Base-by-base conservation (phyloP, 1,140 invertebrate genomes). In the Pygmarrhopalites habei region DNA sequence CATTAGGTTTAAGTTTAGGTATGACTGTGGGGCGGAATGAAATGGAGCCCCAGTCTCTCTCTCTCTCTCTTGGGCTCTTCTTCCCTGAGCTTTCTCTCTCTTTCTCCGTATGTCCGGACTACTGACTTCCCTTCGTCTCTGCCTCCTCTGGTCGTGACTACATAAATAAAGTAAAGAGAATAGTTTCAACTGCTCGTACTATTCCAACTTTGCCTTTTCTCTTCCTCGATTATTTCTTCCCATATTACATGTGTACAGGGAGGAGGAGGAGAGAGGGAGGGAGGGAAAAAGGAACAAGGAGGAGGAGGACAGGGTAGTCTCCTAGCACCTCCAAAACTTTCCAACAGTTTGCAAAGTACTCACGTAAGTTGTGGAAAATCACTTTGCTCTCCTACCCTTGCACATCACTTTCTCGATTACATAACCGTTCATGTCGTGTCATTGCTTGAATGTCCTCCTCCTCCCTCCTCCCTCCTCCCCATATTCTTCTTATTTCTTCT, bases 281-380 rank as follows among this genome's bases (percentile, higher is more conserved):
- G n/a, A n/a, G n/a, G n/a, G n/a, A n/a, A n/a, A n/a, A n/a, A n/a
- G n/a, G n/a, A n/a, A n/a, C n/a, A n/a, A n/a, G n/a, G n/a, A n/a
- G n/a, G n/a, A n/a, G n/a, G n/a, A n/a, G n/a, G n/a, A n/a, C n/a
- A n/a, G n/a, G n/a, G n/a, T n/a, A n/a, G n/a, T n/a, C n/a, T n/a
- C n/a, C n/a, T n/a, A n/a, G n/a, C n/a, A n/a, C n/a, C n/a, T n/a
- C n/a, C n/a, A n/a, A n/a, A n/a, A n/a, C n/a, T n/a, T n/a, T 29
- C 5, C 49, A 25, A 3, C 23, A 52, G 49, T 52, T 52, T 52
- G 49, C 49, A 52, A 52, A 52, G 49, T 52, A 52, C 49, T 52
- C 49, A 26, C 14, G 49, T 52, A 52, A 52, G 49, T 52, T 52
- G 49, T 52, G 49, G 23, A 57, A 57, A 41, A 57, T 57, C 53